A percentile compares a stretch with the other conserved stretches of the same genome.
Conservation (phyloP, 64 coral and sea anemone species). For the Stichodactyla mertensii region DNA sequence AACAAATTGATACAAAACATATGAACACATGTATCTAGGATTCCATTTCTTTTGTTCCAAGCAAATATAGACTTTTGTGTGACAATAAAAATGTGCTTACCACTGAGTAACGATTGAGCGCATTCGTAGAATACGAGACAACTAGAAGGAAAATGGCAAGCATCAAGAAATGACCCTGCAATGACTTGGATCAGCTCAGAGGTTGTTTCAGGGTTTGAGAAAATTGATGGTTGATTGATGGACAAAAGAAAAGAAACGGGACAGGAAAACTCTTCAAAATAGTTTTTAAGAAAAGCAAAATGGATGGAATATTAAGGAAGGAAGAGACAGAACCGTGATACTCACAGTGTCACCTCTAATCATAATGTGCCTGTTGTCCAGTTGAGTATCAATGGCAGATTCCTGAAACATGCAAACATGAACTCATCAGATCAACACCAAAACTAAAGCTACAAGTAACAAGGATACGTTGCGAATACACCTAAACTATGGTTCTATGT, state of each 20-base stretch:
- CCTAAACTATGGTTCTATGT: no score
- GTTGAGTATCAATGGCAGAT: slow-evolving; percentile 91
- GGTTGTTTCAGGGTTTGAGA: no score
- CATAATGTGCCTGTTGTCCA: slow-evolving; percentile 93
- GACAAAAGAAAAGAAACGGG: no score
- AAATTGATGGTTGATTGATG: no score
- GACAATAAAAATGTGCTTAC: slow-evolving; percentile 13
- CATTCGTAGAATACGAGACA: slow-evolving; percentile 81
- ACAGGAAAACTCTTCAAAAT: no score
- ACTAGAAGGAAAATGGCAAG: slow-evolving; percentile 34
- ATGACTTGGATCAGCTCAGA: no score
- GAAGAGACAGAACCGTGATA: neutral
- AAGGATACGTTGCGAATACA: neutral
- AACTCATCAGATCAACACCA: neutral
- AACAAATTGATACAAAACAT: neutral
- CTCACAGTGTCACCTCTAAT: slow-evolving; percentile 88
- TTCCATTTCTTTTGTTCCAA: neutral
- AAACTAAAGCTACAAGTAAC: neutral
- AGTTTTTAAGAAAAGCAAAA: neutral
- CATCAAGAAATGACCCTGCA: neutral
- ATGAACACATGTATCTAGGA: neutral
- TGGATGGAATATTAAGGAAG: neutral
- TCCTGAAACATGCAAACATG: slow-evolving; percentile 39
- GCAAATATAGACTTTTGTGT: neutral
- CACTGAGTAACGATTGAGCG: slow-evolving; percentile 79